phyloP scores from a whole-genome alignment of 2,888 invertebrate genomes.

The Chymomyza amoena region DNA sequence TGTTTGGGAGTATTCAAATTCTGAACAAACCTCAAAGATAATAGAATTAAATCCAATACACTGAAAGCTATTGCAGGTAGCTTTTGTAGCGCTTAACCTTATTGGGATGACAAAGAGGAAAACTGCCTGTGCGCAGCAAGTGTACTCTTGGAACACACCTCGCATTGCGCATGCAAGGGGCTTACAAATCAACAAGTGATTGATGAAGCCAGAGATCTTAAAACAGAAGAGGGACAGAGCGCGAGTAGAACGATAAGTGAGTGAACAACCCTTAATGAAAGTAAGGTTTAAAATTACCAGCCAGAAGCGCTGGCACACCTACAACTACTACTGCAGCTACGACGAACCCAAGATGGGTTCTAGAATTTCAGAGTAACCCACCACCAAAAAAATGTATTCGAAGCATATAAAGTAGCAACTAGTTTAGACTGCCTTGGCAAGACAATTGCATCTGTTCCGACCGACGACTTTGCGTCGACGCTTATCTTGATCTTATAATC shows the following conservation, averaged over 20 bases:
- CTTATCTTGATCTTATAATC: conserved; percentile 65
- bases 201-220: conserved; percentile 43
- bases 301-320: conserved; percentile 16
- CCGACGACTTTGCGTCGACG: conserved; percentile 31
- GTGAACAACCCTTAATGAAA: not conserved
- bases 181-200: conserved; percentile 62
- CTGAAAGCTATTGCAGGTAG: too few relatives aligned
- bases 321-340: not conserved
- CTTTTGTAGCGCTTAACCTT: too few relatives aligned
- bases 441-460: conserved; percentile 11
- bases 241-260: not conserved
- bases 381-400: not conserved
- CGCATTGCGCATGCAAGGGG: conserved; percentile 4
- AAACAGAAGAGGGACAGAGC: not conserved
- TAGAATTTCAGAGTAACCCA: not conserved
- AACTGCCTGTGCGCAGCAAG: too few relatives aligned
- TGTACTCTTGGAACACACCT: not conserved
- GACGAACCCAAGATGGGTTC: conserved; percentile 7
- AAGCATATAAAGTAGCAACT: not conserved
- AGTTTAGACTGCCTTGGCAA: conserved; percentile 2
- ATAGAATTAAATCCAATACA: too few relatives aligned
- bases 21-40: too few relatives aligned
- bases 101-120: not conserved
- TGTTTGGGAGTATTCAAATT: too few relatives aligned
- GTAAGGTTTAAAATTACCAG: conserved; percentile 25